Evolutionary conservation across 2,113 vertebrate genomes (phyloP).

Genomic region (Cettia cetti): DNA sequence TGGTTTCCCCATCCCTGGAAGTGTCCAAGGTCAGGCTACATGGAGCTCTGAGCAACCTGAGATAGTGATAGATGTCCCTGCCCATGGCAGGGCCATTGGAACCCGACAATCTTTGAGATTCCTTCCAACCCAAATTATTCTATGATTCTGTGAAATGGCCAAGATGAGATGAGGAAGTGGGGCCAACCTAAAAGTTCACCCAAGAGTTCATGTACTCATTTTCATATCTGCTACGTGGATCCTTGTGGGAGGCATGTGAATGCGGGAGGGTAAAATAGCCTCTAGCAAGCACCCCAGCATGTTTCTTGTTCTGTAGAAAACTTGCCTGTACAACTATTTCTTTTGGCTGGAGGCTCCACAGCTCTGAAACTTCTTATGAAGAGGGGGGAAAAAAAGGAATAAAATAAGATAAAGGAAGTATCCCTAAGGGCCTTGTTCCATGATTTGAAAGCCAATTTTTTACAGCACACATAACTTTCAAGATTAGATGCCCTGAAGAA

Average conservation of each 20-base stretch:
- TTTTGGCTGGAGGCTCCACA: conserved; percentile 40
- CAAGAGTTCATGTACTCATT: conserved; percentile 4
- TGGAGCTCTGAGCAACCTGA: not conserved
- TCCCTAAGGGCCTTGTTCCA: conserved; percentile 40
- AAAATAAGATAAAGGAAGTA: not conserved
- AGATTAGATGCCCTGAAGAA: conserved; percentile 37
- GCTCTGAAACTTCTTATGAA: conserved; percentile 13
- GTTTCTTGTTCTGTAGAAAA: conserved; percentile 13
- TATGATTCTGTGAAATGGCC: not conserved
- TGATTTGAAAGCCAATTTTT: conserved; percentile 65
- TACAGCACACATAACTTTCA: conserved; percentile 61
- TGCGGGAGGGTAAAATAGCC: not conserved
- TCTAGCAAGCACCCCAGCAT: not conserved
- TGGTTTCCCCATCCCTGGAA: not conserved
- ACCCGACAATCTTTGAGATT: not conserved
- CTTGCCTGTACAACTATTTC: conserved; percentile 39
- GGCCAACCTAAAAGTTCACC: conserved; percentile 8
- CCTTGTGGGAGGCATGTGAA: not conserved
- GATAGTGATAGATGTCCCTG: rapidly evolving
- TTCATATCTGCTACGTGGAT: not conserved
- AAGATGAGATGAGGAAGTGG: not conserved
- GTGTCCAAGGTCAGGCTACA: not conserved
- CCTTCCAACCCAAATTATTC: not conserved
- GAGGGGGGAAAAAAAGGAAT: not conserved
- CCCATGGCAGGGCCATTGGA: too few relatives aligned